Base-by-base conservation (phyloP, 1,140 invertebrate genomes). In the Tigriopus japonicus region DNA sequence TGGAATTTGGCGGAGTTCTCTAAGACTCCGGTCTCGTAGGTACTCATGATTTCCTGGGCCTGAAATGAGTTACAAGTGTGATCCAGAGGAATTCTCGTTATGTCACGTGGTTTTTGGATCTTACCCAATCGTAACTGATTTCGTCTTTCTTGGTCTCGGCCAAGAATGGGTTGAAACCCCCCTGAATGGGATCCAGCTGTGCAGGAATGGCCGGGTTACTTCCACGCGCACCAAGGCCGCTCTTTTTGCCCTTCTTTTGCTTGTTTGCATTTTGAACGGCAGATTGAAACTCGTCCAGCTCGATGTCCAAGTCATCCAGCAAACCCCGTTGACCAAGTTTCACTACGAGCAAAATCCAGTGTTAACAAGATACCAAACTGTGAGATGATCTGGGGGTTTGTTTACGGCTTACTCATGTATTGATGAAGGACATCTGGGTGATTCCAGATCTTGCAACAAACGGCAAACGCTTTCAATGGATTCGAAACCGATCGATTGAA, bases 361-460 rank as follows among this genome's bases (percentile, higher is more conserved):
- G n/a, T n/a, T n/a, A n/a, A n/a, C n/a, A n/a, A n/a, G n/a, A n/a
- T n/a, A n/a, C n/a, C n/a, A n/a, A n/a, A n/a, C n/a, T n/a, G n/a
- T n/a, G n/a, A 35, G 28, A 35, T 35, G 28, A 35, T n/a, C n/a
- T n/a, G n/a, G n/a, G n/a, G n/a, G n/a, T n/a, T n/a, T n/a, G n/a
- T n/a, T n/a, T n/a, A n/a, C n/a, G 84, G 79, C 69, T 92, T 89
- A 67, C 83, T 82, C 51, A 95, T 69, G 69, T 93, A 87, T 70
- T 92, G 84, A 68, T 91, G 92, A 35, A 98, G 71, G 53, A 98
- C 85, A 73, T 98, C 95, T 0, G 95, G 94, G 75, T 98, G 95
- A 71, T 98, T 98, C 93, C 94, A 98, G 65, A 99, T 98, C 81
- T 98, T 98, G 69, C 92, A 96, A 71, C 94, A 97, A 56, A 98